Conservation (phyloP, 2,888 invertebrate species). For the Aproaerema taeniolella region DNA sequence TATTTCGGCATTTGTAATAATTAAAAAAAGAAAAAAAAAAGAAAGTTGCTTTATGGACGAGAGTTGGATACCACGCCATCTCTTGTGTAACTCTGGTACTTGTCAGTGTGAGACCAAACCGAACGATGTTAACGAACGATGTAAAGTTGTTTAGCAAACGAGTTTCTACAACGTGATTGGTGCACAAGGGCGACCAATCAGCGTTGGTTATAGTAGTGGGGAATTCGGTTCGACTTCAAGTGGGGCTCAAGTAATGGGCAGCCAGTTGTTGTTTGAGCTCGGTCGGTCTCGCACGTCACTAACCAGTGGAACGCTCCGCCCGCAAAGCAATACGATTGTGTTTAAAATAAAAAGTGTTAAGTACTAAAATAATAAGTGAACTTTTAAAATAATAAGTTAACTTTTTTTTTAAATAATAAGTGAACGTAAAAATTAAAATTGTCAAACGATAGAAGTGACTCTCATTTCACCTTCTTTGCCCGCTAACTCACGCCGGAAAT, state of each 20-base stretch:
- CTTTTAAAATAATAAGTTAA: too few relatives aligned
- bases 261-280: neutral
- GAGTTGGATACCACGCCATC: neutral
- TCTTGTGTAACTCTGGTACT: neutral
- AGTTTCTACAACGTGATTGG: neutral
- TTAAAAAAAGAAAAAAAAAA: too few relatives aligned
- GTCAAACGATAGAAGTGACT: neutral
- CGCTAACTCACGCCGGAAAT: conserved; percentile 1
- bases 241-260: neutral
- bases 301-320: neutral
- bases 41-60: neutral
- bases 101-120: neutral
- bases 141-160: neutral
- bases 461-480: neutral
- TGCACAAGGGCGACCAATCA: neutral
- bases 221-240: neutral
- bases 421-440: neutral
- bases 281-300: neutral
- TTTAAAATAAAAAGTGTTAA: too few relatives aligned
- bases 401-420: too few relatives aligned
- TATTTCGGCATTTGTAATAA: neutral
- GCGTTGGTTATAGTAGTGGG: neutral
- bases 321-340: neutral
- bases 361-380: too few relatives aligned
- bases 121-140: neutral